phyloP scores from a whole-genome alignment of 2,797 vertebrate species.

The Anguilla marmorata region DNA sequence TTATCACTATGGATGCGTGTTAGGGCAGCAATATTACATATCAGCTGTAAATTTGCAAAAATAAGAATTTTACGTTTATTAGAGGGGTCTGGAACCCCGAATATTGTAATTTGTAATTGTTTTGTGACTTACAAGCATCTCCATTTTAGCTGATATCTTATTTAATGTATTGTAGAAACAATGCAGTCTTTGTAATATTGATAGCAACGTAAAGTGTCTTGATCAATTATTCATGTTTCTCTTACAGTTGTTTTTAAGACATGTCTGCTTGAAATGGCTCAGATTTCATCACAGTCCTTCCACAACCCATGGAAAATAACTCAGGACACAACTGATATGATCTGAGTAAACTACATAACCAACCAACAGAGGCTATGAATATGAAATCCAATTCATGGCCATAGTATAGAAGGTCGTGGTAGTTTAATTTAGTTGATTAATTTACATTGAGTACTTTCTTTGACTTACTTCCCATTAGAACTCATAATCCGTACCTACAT shows the following conservation, averaged over 20 bases:
- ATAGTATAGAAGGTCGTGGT: background rate
- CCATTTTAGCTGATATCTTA: background rate
- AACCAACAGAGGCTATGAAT: background rate
- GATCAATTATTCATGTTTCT: conserved; percentile 49
- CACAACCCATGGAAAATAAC: background rate
- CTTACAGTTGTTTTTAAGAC: background rate
- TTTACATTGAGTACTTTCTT: background rate
- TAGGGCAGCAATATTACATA: no score
- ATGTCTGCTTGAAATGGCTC: background rate
- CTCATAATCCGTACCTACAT: background rate
- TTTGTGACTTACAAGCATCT: background rate
- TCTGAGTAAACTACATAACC: background rate
- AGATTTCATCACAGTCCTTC: background rate
- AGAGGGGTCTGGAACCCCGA: background rate
- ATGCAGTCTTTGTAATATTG: background rate
- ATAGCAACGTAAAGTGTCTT: conserved; percentile 25
- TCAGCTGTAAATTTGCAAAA: no score
- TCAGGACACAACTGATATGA: background rate
- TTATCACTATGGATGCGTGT: no score
- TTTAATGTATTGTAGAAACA: background rate
- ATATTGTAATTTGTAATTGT: background rate
- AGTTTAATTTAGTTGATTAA: background rate
- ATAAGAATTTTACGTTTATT: background rate
- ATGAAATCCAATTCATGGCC: background rate
- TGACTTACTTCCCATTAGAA: background rate